Evolutionary conservation across 2,888 invertebrate species (phyloP), one percentile per base, ranked within the genome.

Genomic region (Strigamia crassipes): DNA sequence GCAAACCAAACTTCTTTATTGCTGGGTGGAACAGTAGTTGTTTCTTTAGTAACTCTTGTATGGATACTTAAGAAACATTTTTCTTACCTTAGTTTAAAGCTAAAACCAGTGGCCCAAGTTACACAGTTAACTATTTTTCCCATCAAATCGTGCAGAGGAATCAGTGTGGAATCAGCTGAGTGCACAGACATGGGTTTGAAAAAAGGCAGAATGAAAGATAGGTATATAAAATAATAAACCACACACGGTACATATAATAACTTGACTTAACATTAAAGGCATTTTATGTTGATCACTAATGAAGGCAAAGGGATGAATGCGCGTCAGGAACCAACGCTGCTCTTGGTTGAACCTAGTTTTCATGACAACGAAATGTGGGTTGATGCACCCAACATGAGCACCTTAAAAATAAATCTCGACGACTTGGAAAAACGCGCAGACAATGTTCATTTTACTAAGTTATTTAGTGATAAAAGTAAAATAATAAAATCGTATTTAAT

Each of bases 351-450:
- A 15, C 81, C 82, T 23, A 81, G 61, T 31, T 78, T 83, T 41
- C 82, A 82, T 42, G 81, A 78, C 15, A 31, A 79, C 21, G 79
- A 82, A 4, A 38, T 82, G 27, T 81, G 73, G 79, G 18, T 81
- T 13, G 81, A 83, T 79, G 83, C 82, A 56, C 83, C 83, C 3
- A 46, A 82, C 9, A 79, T 81, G 81, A 0, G 46, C 21, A 82
- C 83, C 12, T 79, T 83, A 34, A 81, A 73, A 73, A 66, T 81
- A 1, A 73, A 81, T 18, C 38, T 81, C 13, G 41, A 81, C 21
- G 41, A 77, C 31, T 15, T 81, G 5, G n/a, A 78, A 34, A n/a
- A 78, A 15, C 10, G 13, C 1, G 31, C 23, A 27, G 41, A 78
- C 8, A n/a, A 78, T 9, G 38, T 38, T 38, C 34, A 78, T 78